A percentile compares a stretch with the other conserved stretches of the same genome.
These are phyloP conservation scores for Echinops telfairi DNA, from an alignment of 2,113 vertebrate species.

Conservation along the genomic window DNA sequence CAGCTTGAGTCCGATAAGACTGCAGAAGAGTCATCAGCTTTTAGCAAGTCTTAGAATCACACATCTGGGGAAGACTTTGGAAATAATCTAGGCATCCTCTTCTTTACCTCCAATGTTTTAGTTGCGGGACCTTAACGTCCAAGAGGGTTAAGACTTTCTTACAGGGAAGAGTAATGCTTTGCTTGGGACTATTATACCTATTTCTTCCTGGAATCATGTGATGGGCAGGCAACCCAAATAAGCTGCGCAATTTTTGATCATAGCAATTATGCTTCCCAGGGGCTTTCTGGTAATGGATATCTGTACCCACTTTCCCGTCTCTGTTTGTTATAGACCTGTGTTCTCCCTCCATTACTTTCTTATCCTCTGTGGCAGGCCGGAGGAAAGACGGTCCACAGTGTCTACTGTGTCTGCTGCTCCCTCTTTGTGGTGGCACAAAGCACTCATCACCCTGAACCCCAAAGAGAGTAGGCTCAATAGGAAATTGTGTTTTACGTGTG, in stretches of 20 bases:
- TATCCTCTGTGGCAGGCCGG: too few relatives aligned
- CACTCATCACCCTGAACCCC: neutral
- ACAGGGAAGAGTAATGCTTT: neutral
- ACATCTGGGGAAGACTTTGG: slow-evolving; percentile 37
- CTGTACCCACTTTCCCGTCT: neutral
- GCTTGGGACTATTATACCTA: neutral
- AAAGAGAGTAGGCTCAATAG: neutral
- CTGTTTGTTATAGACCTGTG: rapidly evolving
- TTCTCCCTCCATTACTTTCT: neutral
- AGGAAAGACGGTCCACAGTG: neutral
- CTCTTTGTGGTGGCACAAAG: neutral
- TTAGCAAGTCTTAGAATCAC: neutral
- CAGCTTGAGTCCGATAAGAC: neutral
- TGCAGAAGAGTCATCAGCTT: neutral
- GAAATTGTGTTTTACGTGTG: neutral
- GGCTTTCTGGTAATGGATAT: neutral
- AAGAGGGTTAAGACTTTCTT: neutral
- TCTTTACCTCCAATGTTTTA: neutral
- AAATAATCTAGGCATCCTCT: neutral
- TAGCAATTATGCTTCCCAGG: neutral
- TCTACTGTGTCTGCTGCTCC: neutral
- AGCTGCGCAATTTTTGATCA: slow-evolving; percentile 35
- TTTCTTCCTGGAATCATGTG: neutral
- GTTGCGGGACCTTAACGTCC: slow-evolving; percentile 4
- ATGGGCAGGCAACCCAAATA: neutral